Conservation (phyloP, 2,888 invertebrate genomes). For the Pharmacophagus antenor region DNA sequence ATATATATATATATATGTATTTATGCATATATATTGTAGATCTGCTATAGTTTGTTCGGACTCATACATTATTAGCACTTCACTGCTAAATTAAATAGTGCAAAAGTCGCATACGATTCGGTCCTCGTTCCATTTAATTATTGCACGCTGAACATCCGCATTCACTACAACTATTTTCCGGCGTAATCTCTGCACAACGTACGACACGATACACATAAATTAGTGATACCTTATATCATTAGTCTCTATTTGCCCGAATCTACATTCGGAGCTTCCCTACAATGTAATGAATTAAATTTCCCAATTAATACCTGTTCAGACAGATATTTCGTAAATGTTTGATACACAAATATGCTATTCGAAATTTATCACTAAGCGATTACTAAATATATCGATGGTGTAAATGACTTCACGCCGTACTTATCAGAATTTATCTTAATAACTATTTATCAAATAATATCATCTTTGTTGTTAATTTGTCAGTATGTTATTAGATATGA, state of each 20-base stretch:
- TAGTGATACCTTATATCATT: slow-evolving; percentile 17
- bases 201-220: slow-evolving; percentile 20
- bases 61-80: too few species aligned
- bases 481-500: too few species aligned
- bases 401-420: neutral
- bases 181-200: slow-evolving; percentile 23
- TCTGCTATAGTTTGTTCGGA: too few species aligned
- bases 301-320: neutral
- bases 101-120: neutral
- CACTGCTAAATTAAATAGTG: too few species aligned
- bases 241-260: slow-evolving; percentile 17
- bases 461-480: too few species aligned
- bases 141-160: neutral
- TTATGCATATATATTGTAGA: too few species aligned
- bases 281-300: slow-evolving; percentile 3
- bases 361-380: neutral
- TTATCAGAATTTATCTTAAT: too few species aligned
- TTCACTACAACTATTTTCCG: slow-evolving; percentile 6
- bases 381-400: neutral
- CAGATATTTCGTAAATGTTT: neutral
- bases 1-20: too few species aligned
- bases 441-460: too few species aligned
- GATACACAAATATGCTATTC: neutral
- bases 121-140: neutral
- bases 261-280: slow-evolving; percentile 10